phyloP scores from a whole-genome alignment of 2,113 vertebrate genomes.

The Megaceryle torquata region DNA sequence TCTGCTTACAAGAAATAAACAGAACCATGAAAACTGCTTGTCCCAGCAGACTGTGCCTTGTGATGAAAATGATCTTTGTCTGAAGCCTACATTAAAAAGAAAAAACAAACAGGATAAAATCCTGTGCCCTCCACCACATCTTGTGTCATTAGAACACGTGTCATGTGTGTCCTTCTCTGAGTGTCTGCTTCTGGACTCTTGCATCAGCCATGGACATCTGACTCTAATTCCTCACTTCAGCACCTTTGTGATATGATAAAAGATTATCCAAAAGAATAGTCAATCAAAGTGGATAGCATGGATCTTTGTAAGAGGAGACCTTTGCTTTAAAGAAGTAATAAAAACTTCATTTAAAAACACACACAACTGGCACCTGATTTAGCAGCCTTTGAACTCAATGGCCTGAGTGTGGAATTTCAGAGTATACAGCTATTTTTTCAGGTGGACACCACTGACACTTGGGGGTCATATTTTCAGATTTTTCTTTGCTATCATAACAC shows the following conservation, averaged over 20 bases:
- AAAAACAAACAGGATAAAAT: background rate
- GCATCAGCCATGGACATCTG: background rate
- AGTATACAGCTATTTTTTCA: conserved; percentile 21
- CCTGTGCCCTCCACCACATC: background rate
- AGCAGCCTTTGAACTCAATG: conserved; percentile 46
- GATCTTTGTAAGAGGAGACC: background rate
- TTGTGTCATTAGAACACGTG: no score
- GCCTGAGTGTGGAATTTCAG: conserved; percentile 16
- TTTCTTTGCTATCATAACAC: conserved; percentile 23
- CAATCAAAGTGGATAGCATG: background rate
- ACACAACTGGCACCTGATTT: conserved; percentile 1
- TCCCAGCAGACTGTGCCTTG: background rate
- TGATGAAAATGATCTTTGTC: background rate
- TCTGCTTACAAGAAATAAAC: background rate
- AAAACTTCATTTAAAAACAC: background rate
- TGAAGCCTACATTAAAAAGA: background rate
- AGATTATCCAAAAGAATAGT: background rate
- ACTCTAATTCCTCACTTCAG: background rate
- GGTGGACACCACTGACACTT: conserved; percentile 35
- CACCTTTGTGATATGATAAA: background rate
- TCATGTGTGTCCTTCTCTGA: background rate
- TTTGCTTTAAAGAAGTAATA: conserved; percentile 10
- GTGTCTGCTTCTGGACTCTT: background rate
- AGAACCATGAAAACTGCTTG: background rate
- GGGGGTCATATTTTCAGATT: conserved; percentile 42